Evolutionary conservation across 1,140 invertebrate species (phyloP), one percentile per base, ranked within the genome.

Genomic region (Andrena cerasifolii): DNA sequence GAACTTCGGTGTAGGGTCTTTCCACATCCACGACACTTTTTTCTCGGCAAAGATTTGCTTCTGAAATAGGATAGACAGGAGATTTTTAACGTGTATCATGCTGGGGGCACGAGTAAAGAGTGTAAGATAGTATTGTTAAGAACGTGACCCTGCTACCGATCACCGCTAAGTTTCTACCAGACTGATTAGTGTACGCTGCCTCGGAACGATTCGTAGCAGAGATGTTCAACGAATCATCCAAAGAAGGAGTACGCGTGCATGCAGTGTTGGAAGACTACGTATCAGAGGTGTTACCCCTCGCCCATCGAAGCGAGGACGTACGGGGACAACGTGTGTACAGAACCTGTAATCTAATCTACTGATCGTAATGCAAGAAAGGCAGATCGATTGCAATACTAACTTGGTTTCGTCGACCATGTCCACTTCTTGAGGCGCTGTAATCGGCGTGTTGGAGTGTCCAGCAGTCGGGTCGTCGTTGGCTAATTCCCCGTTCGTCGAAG

Each of bases 371-470:
- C 0, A 16, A 33, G 36, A 1, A 43, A 26, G 12, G 6, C 21
- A 43, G 61, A 53, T 71, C 51, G 12, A 77, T 68, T 68, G 54
- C 75, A 92, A 92, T 93, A 96, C 96, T 95, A 94, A 98, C 97
- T 97, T 97, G 93, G 97, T 97, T 95, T 98, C 96, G 93, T 97
- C 96, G 88, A 97, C 94, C 91, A 98, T 96, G 91, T 99, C 98
- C 51, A 98, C 96, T 94, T 99, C 98, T 91, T 97, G 96, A 85
- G 96, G 96, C 90, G 96, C 96, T 78, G 98, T 98, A 90, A 99
- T 99, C 76, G 98, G 98, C 83, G 98, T 98, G 93, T 99, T 99
- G 89, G 98, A 99, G 93, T 99, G 98, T 66, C 98, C 98, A 86
- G 97, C 98, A 58, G 97, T 98, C 31, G 98, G 98, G 94, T 99